Evolutionary conservation across 2,797 vertebrate species (phyloP), one percentile per base, ranked within the genome.

Genomic region (Siniperca obscura): DNA sequence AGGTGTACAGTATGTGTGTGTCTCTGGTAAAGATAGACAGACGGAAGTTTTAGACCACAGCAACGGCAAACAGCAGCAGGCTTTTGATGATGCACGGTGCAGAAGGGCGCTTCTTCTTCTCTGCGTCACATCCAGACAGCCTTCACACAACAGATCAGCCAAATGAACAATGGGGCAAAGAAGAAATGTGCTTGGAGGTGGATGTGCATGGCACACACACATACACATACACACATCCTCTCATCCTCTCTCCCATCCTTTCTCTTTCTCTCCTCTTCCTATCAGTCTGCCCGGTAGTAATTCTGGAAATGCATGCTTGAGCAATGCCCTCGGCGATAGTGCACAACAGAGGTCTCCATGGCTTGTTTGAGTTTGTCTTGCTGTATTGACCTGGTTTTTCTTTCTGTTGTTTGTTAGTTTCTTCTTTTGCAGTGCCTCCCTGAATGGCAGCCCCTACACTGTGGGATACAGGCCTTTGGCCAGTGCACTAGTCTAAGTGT

Each of bases 11-110:
- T 36, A 4, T 46, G n/a, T 42, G 25, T 61, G 52, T 46, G 76
- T 73, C 1, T 83, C 67, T 78, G 48, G 65, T 80, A 78, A 55
- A 21, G 22, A 80, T 30, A 52, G 75, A 76, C 83, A 86, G 84
- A 80, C 16, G 67, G 76, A 82, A 80, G 62, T 78, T 91, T 91
- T 78, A 86, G 70, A 77, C 76, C 17, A 17, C 70, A 78, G 76
- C 36, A 25, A 84, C 62, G 40, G 82, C 79, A 86, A 85, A 90
- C 85, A 84, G 80, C 66, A 80, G 83, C 57, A 70, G 80, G 82
- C 60, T 74, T 91, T 87, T 90, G 82, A 87, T 80, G 84, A 87
- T 66, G 76, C 78, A 30, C 76, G 7, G 44, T 67, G 73, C 85
- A 86, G 86, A 69, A 44, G 71, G 73, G 55, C 74, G 78, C 66